Evolutionary conservation across 2,113 vertebrate species (phyloP).

Genomic region (Chionis minor): DNA sequence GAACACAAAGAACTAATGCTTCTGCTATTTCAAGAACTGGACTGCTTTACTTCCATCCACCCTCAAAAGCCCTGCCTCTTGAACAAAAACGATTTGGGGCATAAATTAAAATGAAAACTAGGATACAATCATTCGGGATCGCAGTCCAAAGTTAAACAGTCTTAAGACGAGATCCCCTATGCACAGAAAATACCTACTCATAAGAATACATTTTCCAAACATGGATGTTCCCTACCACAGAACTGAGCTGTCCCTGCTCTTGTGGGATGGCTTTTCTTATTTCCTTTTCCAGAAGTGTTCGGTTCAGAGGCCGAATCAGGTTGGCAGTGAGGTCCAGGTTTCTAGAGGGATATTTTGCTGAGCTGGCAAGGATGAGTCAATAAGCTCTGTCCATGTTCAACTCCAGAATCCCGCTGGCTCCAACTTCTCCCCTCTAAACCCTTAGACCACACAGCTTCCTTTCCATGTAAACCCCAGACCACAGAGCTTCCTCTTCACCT

Average conservation of each 20-base stretch:
- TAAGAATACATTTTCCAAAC: background rate
- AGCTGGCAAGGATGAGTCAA: conserved; percentile 41
- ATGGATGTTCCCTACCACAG: background rate
- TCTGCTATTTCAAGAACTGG: conserved; percentile 40
- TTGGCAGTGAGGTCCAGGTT: background rate
- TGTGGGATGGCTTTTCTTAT: background rate
- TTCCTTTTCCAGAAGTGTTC: background rate
- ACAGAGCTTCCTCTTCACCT: conserved; percentile 58
- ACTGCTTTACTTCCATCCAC: background rate
- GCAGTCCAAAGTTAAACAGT: background rate
- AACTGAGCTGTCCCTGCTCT: background rate
- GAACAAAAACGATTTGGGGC: background rate
- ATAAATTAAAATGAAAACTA: background rate
- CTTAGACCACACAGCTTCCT: conserved; percentile 51
- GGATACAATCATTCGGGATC: background rate
- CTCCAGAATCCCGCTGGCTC: conserved; percentile 48
- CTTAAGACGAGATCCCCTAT: background rate
- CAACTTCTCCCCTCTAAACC: conserved; percentile 32
- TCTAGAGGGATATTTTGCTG: conserved; percentile 11
- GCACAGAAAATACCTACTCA: background rate
- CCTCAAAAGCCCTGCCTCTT: background rate
- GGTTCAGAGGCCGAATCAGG: background rate
- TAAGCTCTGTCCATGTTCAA: background rate
- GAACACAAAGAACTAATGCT: conserved; percentile 27
- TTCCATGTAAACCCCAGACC: conserved; percentile 45